These are phyloP conservation scores for Drosophila tristis DNA, from an alignment of 1,140 invertebrate species.

Conservation along the genomic window DNA sequence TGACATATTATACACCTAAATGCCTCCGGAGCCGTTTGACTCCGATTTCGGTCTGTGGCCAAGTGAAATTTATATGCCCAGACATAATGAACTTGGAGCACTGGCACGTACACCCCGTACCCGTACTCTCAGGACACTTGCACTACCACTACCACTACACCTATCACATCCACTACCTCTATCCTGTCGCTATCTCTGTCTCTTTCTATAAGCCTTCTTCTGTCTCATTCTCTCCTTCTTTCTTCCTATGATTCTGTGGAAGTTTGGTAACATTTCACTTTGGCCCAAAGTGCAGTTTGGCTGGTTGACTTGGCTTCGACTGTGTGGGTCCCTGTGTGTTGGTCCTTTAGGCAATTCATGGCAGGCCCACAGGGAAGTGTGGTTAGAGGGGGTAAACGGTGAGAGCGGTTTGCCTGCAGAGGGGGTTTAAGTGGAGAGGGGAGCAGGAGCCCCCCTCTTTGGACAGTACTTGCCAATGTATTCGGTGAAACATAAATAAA, in stretches of 20 bases:
- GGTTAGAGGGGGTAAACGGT: no score
- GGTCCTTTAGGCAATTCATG: conserved; percentile 44
- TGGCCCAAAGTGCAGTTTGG: conserved; percentile 61
- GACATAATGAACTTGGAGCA: conserved; percentile 79
- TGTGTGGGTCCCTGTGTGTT: conserved; percentile 11
- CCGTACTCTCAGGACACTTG: background rate
- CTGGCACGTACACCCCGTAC: conserved; percentile 56
- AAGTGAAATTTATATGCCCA: conserved; percentile 80
- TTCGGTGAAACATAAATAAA: conserved; percentile 70
- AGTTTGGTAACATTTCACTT: conserved; percentile 63
- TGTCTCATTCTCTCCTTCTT: background rate
- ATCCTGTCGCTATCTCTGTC: background rate
- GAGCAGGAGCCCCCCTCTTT: background rate
- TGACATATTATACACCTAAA: conserved; percentile 69
- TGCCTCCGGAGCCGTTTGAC: conserved; percentile 76
- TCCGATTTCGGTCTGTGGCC: conserved; percentile 79
- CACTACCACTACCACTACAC: no score
- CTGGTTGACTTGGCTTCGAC: conserved; percentile 41
- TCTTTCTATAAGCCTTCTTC: background rate
- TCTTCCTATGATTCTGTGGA: conserved; percentile 1
- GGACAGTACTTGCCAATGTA: conserved; percentile 56
- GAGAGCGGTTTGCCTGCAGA: no score
- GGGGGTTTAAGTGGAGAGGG: no score
- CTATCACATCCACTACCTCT: background rate
- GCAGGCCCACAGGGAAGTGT: conserved; percentile 1